Evolutionary conservation across 2,888 invertebrate species (phyloP).

Genomic region (Idaea dimidiata): DNA sequence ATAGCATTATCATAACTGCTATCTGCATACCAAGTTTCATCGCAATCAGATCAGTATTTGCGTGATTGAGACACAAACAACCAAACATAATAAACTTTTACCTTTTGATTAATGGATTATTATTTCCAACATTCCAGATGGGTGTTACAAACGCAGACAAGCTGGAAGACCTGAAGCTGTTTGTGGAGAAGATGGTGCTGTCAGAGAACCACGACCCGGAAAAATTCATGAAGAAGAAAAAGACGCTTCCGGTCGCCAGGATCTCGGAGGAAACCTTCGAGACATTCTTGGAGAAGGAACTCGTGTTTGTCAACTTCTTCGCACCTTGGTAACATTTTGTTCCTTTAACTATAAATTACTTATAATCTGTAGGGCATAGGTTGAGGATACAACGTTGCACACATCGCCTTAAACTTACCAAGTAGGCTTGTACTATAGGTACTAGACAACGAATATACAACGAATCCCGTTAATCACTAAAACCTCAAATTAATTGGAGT

Average conservation of each 20-base stretch:
- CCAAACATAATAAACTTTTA: too few species aligned
- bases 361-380: background rate
- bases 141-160: slow-evolving; percentile 87
- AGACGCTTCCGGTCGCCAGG: slow-evolving; percentile 76
- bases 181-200: slow-evolving; percentile 85
- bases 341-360: background rate
- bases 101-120: too few species aligned
- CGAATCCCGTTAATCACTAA: too few species aligned
- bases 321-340: slow-evolving; percentile 86
- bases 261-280: slow-evolving; percentile 88
- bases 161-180: slow-evolving; percentile 85
- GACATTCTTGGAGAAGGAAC: slow-evolving; percentile 84
- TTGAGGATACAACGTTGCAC: too few species aligned
- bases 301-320: slow-evolving; percentile 92
- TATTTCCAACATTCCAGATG: slow-evolving; percentile 68
- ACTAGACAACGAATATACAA: too few species aligned
- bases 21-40: too few species aligned
- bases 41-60: too few species aligned
- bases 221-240: slow-evolving; percentile 73
- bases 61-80: too few species aligned
- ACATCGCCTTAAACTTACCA: too few species aligned
- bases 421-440: too few species aligned
- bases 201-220: slow-evolving; percentile 72
- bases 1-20: too few species aligned
- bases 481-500: too few species aligned